Percentiles rank a stretch among this genome's conserved stretches.
phyloP scores from a whole-genome alignment of 2,113 vertebrate genomes.

The Sterna hirundo region DNA sequence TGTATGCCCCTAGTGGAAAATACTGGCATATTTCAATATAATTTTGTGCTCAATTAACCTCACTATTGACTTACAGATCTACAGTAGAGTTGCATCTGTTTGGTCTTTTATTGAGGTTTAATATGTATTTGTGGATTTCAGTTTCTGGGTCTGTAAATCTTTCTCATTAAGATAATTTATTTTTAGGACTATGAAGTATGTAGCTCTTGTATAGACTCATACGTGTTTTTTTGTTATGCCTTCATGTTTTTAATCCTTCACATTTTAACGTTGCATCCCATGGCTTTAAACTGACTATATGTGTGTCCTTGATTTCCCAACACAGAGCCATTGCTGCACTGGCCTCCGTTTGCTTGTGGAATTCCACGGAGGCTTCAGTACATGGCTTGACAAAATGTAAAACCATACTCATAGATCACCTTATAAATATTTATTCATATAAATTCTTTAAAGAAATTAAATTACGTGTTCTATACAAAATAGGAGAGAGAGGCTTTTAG shows the following conservation, averaged over 20 bases:
- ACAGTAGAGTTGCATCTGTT: background rate
- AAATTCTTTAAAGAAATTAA: slow-evolving; percentile 71
- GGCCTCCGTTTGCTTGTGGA: background rate
- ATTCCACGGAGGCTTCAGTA: background rate
- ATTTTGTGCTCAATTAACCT: slow-evolving; percentile 50
- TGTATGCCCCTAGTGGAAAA: background rate
- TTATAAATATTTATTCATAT: slow-evolving; percentile 74
- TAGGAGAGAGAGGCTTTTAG: slow-evolving; percentile 64
- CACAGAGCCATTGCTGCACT: background rate
- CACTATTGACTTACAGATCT: background rate
- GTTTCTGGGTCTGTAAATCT: background rate
- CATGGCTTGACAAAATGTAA: slow-evolving; percentile 51
- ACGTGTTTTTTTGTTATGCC: background rate
- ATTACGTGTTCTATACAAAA: slow-evolving; percentile 60
- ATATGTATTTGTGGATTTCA: background rate
- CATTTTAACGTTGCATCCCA: background rate
- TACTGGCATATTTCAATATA: slow-evolving; percentile 10
- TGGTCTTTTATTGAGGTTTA: background rate
- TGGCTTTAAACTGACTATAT: background rate
- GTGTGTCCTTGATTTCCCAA: background rate
- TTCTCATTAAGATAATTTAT: background rate
- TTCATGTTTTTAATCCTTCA: background rate
- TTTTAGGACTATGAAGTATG: background rate
- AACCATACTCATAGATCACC: slow-evolving; percentile 61
- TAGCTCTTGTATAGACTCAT: background rate